phyloP scores from a whole-genome alignment of 2,797 vertebrate species.

The Coregonus sp. region DNA sequence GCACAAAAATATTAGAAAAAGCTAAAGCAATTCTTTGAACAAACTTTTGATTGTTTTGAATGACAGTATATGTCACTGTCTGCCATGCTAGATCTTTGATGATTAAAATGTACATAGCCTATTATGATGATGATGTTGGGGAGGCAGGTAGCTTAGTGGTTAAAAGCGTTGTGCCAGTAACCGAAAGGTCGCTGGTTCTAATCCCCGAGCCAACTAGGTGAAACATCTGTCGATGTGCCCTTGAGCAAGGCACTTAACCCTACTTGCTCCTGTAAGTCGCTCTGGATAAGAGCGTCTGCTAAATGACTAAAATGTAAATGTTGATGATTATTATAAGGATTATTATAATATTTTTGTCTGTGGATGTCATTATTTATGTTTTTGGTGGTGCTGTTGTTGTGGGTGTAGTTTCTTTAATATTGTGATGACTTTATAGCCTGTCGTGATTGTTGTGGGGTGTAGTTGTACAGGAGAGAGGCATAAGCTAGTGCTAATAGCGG shows the following conservation, averaged over 20 bases:
- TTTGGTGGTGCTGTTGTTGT: background rate
- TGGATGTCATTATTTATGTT: background rate
- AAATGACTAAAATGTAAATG: background rate
- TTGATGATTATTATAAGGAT: background rate
- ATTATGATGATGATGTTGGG: background rate
- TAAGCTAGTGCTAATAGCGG: slow-evolving; percentile 4
- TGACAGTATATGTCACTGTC: background rate
- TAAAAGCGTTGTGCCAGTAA: too few species aligned
- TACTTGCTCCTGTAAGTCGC: too few species aligned
- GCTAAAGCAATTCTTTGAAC: background rate
- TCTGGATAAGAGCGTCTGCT: too few species aligned
- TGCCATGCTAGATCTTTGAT: slow-evolving; percentile 5
- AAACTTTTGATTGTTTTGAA: background rate
- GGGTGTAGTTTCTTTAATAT: slow-evolving; percentile 2
- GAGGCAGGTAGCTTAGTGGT: too few species aligned
- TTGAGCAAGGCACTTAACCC: too few species aligned
- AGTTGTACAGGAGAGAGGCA: background rate
- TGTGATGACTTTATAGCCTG: background rate
- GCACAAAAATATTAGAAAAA: background rate
- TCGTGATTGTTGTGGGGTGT: background rate
- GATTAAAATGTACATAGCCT: background rate
- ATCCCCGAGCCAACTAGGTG: too few species aligned
- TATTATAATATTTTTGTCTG: background rate
- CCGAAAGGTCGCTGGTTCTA: too few species aligned
- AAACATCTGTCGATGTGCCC: too few species aligned